Conservation (phyloP, 2,113 vertebrate species). For the Brienomyrus brachyistius region DNA sequence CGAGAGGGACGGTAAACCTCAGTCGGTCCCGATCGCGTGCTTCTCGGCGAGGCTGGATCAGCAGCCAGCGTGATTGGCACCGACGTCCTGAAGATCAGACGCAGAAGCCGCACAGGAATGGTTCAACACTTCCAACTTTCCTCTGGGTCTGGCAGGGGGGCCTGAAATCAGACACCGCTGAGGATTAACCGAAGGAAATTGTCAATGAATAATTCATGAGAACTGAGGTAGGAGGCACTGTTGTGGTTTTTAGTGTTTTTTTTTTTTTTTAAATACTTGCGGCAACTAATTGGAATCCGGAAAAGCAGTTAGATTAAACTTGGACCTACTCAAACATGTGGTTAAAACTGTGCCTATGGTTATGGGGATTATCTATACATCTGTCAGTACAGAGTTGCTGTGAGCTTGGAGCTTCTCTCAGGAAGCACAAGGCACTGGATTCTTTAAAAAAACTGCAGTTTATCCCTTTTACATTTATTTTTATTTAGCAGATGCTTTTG, state of each 20-base stretch:
- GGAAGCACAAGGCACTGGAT: background rate
- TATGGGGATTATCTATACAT: background rate
- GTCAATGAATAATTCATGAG: slow-evolving; percentile 4
- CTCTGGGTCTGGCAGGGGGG: background rate
- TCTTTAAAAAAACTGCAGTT: background rate
- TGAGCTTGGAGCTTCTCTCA: background rate
- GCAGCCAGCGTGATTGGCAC: background rate
- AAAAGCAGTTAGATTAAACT: background rate
- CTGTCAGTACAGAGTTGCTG: background rate
- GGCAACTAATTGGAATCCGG: background rate
- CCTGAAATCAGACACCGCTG: background rate
- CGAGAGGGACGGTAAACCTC: background rate
- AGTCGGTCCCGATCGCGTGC: background rate
- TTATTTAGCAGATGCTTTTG: background rate
- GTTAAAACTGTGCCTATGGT: background rate
- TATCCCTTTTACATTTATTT: background rate
- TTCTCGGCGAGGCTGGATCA: background rate
- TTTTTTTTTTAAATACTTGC: background rate
- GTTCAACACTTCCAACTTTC: background rate
- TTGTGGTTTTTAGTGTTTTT: background rate
- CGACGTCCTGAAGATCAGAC: background rate
- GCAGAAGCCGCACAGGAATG: background rate
- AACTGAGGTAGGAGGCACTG: background rate
- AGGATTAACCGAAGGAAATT: background rate
- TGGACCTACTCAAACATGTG: background rate